These are phyloP conservation scores for Chiloscyllium punctatum DNA, from an alignment of 2,797 vertebrate genomes.

Conservation along the genomic window DNA sequence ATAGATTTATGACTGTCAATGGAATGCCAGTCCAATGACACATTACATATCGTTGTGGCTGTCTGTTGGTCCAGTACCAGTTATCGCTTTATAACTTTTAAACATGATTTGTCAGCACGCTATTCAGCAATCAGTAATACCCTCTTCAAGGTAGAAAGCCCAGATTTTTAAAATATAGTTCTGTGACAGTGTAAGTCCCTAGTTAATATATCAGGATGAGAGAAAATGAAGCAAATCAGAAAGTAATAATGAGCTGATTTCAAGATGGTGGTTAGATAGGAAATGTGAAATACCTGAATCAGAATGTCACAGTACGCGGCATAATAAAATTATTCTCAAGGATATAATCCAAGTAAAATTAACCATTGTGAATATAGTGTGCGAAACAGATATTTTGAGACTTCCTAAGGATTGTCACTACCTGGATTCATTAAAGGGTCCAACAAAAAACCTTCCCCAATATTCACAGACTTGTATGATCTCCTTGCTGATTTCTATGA, in stretches of 20 bases:
- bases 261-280: not conserved
- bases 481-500: not conserved
- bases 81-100: not conserved
- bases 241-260: not conserved
- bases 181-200: not conserved
- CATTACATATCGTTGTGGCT: not conserved
- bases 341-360: not conserved
- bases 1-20: not conserved
- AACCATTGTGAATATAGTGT: not conserved
- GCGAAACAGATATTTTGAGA: not conserved
- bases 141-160: not conserved
- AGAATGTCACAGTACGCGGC: not conserved
- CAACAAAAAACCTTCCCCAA: not conserved
- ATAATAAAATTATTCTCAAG: not conserved
- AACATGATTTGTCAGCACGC: not conserved
- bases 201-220: not conserved
- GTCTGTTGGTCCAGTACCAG: not conserved
- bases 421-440: not conserved
- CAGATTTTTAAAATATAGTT: not conserved
- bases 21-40: not conserved
- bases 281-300: not conserved
- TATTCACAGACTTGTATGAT: not conserved
- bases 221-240: not conserved
- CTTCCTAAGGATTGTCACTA: not conserved
- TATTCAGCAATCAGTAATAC: not conserved